Conservation (phyloP, 2,888 invertebrate species). For the Lasioglossum pauxillum region DNA sequence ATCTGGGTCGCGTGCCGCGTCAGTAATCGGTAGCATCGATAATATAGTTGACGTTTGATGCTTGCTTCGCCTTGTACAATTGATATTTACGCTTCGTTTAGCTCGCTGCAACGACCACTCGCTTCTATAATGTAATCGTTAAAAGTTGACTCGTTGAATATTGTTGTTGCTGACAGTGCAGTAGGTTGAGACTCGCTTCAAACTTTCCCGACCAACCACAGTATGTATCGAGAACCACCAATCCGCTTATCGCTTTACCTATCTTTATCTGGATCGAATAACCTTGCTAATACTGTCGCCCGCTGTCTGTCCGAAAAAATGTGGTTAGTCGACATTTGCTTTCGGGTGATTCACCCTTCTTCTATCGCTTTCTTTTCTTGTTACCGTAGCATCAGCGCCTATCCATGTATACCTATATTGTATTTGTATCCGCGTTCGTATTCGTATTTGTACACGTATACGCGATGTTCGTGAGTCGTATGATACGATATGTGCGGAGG, state of each 20-base stretch:
- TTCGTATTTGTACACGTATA: not conserved
- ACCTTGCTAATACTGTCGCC: constrained; percentile 81
- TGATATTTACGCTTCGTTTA: constrained; percentile 70
- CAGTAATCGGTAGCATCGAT: constrained; percentile 64
- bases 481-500: not conserved
- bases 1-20: constrained; percentile 46
- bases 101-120: constrained; percentile 69
- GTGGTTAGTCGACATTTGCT: constrained; percentile 77
- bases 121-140: constrained; percentile 55
- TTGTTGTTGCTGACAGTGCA: constrained; percentile 83
- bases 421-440: not conserved
- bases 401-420: not conserved
- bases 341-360: constrained; percentile 68
- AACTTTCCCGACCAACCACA: constrained; percentile 78
- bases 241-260: constrained; percentile 75
- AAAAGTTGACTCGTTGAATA: constrained; percentile 75
- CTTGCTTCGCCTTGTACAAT: constrained; percentile 72
- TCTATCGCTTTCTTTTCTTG: constrained; percentile 59
- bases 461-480: not conserved
- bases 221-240: not conserved
- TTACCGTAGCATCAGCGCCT: constrained; percentile 22
- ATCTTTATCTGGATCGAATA: constrained; percentile 80
- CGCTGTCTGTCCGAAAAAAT: constrained; percentile 77
- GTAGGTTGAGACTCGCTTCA: constrained; percentile 80
- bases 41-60: constrained; percentile 73